These are phyloP conservation scores for Xestoiulus laeticollis DNA, from an alignment of 2,888 invertebrate species.

Conservation along the genomic window DNA sequence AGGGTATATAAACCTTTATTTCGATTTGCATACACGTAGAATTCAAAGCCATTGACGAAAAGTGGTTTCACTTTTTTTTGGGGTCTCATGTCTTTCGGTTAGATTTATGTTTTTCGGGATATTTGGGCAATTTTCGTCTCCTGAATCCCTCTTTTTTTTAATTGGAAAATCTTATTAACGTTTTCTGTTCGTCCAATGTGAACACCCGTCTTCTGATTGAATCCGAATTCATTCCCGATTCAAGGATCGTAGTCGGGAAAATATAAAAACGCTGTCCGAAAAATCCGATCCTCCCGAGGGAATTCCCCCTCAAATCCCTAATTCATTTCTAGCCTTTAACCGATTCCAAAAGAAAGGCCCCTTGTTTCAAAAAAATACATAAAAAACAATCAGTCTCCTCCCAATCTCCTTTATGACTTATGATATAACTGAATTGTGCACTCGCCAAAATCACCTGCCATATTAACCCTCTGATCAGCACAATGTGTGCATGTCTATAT, in stretches of 20 bases:
- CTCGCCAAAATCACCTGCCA: no score
- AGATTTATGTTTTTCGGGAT: neutral
- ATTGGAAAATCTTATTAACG: neutral
- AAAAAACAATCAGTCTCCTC: no score
- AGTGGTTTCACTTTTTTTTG: neutral
- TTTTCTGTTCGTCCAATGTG: neutral
- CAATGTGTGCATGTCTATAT: no score
- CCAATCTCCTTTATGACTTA: no score
- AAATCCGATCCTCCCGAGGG: neutral
- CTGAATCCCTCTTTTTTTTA: neutral
- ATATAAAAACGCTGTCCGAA: slow-evolving; percentile 9
- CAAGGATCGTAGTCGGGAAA: neutral
- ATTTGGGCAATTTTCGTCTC: neutral
- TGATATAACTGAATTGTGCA: no score
- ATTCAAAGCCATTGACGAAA: neutral
- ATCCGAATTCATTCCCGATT: neutral
- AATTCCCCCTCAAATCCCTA: neutral
- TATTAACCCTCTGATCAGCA: no score
- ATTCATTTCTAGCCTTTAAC: neutral
- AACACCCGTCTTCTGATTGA: neutral
- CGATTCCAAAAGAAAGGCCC: neutral
- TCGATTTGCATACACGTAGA: neutral
- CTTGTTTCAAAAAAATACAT: no score
- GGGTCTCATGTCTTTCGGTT: neutral
- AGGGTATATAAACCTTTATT: neutral